These are phyloP conservation scores for Aythya baeri DNA, from an alignment of 2,113 vertebrate species.

Conservation along the genomic window DNA sequence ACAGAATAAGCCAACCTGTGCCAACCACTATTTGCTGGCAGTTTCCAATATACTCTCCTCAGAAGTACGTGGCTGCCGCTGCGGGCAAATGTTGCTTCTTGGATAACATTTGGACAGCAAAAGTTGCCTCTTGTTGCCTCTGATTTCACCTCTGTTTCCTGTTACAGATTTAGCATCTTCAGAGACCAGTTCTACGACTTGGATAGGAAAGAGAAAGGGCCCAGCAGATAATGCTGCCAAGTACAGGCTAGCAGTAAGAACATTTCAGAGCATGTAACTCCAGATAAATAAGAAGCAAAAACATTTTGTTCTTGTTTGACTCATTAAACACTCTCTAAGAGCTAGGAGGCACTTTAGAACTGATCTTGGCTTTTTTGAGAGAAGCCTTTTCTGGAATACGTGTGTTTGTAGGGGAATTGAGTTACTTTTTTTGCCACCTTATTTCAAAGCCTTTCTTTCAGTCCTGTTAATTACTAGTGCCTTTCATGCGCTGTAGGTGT, in stretches of 20 bases:
- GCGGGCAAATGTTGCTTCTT: neutral
- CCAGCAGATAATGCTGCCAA: neutral
- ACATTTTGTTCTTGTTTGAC: neutral
- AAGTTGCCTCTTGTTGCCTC: neutral
- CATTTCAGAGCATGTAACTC: neutral
- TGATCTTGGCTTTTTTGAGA: neutral
- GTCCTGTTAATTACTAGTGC: neutral
- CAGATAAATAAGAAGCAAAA: neutral
- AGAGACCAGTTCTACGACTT: fast-evolving
- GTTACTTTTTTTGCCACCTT: neutral
- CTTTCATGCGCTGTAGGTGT: neutral
- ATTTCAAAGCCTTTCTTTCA: neutral
- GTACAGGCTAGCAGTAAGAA: too few relatives aligned
- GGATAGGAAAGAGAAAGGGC: neutral
- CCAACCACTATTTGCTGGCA: neutral
- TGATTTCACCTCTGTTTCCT: neutral
- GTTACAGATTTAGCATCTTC: neutral
- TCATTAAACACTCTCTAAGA: neutral
- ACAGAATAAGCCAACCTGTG: neutral
- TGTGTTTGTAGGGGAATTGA: neutral
- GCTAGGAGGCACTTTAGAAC: neutral
- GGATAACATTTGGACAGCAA: too few relatives aligned
- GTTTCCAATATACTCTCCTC: fast-evolving
- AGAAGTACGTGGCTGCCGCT: neutral
- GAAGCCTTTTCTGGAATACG: neutral